These are phyloP conservation scores for Jaculus jaculus DNA, from an alignment of 2,113 vertebrate species.

Conservation along the genomic window DNA sequence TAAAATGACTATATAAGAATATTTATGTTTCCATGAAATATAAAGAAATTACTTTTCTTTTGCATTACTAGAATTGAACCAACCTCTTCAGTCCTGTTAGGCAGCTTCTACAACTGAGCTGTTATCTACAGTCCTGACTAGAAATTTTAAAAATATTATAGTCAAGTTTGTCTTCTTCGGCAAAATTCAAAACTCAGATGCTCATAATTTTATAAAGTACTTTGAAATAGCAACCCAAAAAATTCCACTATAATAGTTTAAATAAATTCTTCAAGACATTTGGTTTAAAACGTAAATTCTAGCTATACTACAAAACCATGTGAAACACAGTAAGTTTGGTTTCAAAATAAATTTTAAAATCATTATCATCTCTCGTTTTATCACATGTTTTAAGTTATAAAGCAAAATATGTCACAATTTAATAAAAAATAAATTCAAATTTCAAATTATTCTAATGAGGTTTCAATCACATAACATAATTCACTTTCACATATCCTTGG, in stretches of 20 bases:
- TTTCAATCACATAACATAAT: not conserved
- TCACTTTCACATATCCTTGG: too few relatives aligned
- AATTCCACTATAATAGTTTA: not conserved
- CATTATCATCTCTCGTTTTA: not conserved
- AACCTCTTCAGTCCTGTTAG: not conserved
- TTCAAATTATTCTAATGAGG: not conserved
- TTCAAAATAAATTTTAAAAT: constrained; percentile 21
- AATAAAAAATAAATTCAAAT: too few relatives aligned
- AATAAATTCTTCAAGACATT: not conserved
- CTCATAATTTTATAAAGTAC: not conserved
- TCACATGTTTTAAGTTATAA: not conserved
- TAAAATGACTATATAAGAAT: not conserved
- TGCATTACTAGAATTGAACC: not conserved
- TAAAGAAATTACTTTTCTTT: too few relatives aligned
- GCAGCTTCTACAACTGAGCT: not conserved
- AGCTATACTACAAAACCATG: not conserved
- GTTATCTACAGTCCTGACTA: not conserved
- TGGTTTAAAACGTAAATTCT: constrained; percentile 43
- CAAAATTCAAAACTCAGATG: constrained; percentile 34
- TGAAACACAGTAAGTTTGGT: constrained; percentile 36
- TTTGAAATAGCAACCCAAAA: not conserved
- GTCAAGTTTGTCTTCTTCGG: not conserved
- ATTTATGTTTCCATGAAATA: too few relatives aligned
- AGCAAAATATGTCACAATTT: not conserved
- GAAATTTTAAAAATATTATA: not conserved